Evolutionary conservation across 2,113 vertebrate species (phyloP), one percentile per base, ranked within the genome.

Genomic region (Alouatta palliata): DNA sequence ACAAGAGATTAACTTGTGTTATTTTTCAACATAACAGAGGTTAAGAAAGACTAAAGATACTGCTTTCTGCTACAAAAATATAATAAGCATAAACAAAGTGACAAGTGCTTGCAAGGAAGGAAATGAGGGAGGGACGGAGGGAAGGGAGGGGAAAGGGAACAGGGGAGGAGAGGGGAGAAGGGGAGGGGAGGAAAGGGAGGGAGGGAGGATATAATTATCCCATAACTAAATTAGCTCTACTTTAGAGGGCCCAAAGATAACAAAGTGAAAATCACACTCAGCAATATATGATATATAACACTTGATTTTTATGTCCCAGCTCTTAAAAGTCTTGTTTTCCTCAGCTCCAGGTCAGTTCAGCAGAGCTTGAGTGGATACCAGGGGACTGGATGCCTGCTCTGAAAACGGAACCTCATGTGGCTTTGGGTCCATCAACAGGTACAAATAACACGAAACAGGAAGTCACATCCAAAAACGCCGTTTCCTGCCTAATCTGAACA

Each of bases 351-450:
- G 64, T 35, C 35, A 8, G 45, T 5, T 45, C 19, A 25, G 64
- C 20, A 6, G 0, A 52, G 52, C 7, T 4, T n/a, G 32, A 14
- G 3, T 20, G 7, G 6, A 7, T 6, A 32, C 4, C 14, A 27
- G 1, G 61, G 43, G 75, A 4, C 30, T 2, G 30, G 30, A 14
- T 3, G 45, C 17, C 37, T 6, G 12, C 86, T n/a, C 0, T 61
- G 4, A 1, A 64, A 4, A 37, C n/a, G 40, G 43, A 1, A 2
- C 32, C 43, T 10, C 6, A 2, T 0, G n/a, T 3, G 32, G n/a
- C 5, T 35, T 21, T 30, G 19, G 17, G 35, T 37, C 79, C 12
- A 19, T 21, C 23, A 43, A 52, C 45, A 1, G 14, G 8, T 23
- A 75, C 9, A 14, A 27, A 12, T 9, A 27, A 47, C 54, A 30